A percentile compares a stretch with the other conserved stretches of the same genome.
These are phyloP conservation scores for Malurus leucopterus DNA, from an alignment of 2,797 vertebrate genomes.

Conservation along the genomic window DNA sequence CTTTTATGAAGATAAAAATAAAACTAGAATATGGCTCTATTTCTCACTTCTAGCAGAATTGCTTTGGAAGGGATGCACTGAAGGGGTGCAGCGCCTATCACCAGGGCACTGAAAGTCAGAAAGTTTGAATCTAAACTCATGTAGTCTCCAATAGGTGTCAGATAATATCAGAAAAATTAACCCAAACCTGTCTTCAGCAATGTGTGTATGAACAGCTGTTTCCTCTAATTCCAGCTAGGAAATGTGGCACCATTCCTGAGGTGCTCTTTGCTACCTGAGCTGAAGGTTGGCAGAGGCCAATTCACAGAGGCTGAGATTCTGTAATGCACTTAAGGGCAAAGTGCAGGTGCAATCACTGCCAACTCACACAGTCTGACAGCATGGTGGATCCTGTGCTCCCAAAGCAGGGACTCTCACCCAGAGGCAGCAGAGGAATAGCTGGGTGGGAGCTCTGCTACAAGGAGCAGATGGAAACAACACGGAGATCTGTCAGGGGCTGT, in stretches of 20 bases:
- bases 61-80: neutral
- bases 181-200: neutral
- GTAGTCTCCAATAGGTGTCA: neutral
- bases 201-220: neutral
- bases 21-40: neutral
- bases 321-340: neutral
- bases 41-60: neutral
- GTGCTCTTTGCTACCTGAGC: neutral
- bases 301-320: neutral
- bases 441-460: neutral
- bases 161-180: neutral
- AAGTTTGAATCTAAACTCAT: neutral
- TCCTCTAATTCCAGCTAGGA: neutral
- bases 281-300: neutral
- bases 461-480: neutral
- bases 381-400: neutral
- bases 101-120: neutral
- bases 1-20: neutral
- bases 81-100: neutral
- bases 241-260: accelerated
- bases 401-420: neutral
- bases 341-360: neutral
- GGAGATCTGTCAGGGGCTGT: neutral
- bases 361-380: neutral
- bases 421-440: neutral